Evolutionary conservation across 2,113 vertebrate species (phyloP).

Genomic region (Crotalus viridis): DNA sequence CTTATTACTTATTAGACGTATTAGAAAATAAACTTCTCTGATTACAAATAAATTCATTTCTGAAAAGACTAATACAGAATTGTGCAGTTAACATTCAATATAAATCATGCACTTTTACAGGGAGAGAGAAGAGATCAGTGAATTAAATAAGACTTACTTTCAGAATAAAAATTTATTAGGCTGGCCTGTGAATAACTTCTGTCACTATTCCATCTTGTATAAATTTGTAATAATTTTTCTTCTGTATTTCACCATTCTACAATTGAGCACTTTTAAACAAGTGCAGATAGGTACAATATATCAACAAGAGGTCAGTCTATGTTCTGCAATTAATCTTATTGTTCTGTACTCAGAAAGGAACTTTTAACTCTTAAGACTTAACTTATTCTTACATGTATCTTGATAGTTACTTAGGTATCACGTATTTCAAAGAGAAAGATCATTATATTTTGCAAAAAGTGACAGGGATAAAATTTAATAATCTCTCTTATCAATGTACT

Average conservation of each 20-base stretch:
- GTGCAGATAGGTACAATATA: background rate
- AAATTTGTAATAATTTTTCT: background rate
- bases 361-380: background rate
- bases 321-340: background rate
- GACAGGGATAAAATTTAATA: background rate
- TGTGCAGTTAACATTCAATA: background rate
- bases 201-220: background rate
- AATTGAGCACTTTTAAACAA: background rate
- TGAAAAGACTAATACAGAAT: background rate
- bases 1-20: background rate
- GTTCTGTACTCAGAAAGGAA: background rate
- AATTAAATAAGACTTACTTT: background rate
- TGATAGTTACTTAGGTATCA: background rate
- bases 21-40: background rate
- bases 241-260: background rate
- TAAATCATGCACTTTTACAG: background rate
- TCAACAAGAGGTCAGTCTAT: background rate
- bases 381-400: background rate
- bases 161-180: background rate
- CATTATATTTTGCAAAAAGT: background rate
- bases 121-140: background rate
- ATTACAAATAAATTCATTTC: background rate
- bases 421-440: constrained; percentile 1
- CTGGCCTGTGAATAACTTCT: background rate
- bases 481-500: background rate